Conservation (phyloP, 2,797 vertebrate genomes). For the Lates japonicus region DNA sequence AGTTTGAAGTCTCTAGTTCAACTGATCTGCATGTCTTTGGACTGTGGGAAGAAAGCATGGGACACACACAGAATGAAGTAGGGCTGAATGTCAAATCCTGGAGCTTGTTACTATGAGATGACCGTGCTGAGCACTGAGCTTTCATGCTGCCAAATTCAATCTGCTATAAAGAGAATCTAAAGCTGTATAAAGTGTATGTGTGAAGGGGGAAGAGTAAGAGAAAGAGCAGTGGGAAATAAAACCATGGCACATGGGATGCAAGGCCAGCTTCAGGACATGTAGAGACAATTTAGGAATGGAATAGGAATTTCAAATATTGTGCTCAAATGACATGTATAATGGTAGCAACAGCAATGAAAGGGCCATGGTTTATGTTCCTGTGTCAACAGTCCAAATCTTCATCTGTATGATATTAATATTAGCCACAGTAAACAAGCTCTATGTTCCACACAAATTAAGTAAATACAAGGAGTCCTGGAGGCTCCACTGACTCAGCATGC, state of each 20-base stretch:
- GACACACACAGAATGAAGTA: background rate
- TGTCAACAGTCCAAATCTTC: constrained; percentile 33
- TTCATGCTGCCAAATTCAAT: background rate
- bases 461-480: constrained; percentile 17
- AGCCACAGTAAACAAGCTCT: constrained; percentile 42
- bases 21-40: background rate
- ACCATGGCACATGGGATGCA: background rate
- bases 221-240: background rate
- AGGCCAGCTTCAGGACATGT: background rate
- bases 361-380: constrained; percentile 15
- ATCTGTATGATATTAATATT: constrained; percentile 23
- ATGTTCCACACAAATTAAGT: constrained; percentile 11
- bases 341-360: background rate
- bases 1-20: background rate
- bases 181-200: background rate
- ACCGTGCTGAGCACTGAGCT: background rate
- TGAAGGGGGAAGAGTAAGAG: background rate
- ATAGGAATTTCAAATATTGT: constrained; percentile 8
- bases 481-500: background rate
- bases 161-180: background rate
- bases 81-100: background rate
- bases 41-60: background rate
- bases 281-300: constrained; percentile 6
- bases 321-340: background rate
- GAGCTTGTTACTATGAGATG: background rate